Conservation (phyloP, 2,797 vertebrate species). For the Psittacula derbiana region DNA sequence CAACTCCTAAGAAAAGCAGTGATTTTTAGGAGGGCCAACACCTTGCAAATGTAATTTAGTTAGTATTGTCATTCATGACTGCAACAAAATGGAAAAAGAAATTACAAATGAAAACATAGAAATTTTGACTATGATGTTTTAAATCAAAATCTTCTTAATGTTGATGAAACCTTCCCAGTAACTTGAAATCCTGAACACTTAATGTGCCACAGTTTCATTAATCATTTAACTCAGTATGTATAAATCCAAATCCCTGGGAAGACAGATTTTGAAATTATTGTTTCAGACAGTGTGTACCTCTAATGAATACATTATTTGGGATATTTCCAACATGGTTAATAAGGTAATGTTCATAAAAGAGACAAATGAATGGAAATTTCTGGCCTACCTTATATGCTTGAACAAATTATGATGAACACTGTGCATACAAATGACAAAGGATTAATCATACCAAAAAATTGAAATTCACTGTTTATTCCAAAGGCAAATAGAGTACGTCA, state of each 20-base stretch:
- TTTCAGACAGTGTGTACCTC: constrained; percentile 26
- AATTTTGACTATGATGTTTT: background rate
- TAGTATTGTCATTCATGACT: background rate
- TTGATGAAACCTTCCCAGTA: constrained; percentile 26
- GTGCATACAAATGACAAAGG: background rate
- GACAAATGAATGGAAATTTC: constrained; percentile 40
- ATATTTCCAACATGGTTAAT: constrained; percentile 61
- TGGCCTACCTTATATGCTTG: background rate
- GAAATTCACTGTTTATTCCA: background rate
- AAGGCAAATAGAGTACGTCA: background rate
- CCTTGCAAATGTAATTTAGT: background rate
- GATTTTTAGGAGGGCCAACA: constrained; percentile 2
- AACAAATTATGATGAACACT: background rate
- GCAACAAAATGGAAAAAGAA: background rate
- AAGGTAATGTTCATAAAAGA: constrained; percentile 52
- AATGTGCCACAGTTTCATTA: constrained; percentile 28
- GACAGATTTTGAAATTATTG: constrained; percentile 35
- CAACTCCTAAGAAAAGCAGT: background rate
- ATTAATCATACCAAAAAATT: background rate
- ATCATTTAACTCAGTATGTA: constrained; percentile 41
- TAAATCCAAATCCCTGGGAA: constrained; percentile 41
- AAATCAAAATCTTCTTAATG: constrained; percentile 12
- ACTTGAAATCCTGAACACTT: background rate
- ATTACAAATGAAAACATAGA: constrained; percentile 27
- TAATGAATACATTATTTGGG: constrained; percentile 64